Evolutionary conservation across 2,113 vertebrate genomes (phyloP), one percentile per base, ranked within the genome.

Genomic region (Crotophaga sulcirostris): DNA sequence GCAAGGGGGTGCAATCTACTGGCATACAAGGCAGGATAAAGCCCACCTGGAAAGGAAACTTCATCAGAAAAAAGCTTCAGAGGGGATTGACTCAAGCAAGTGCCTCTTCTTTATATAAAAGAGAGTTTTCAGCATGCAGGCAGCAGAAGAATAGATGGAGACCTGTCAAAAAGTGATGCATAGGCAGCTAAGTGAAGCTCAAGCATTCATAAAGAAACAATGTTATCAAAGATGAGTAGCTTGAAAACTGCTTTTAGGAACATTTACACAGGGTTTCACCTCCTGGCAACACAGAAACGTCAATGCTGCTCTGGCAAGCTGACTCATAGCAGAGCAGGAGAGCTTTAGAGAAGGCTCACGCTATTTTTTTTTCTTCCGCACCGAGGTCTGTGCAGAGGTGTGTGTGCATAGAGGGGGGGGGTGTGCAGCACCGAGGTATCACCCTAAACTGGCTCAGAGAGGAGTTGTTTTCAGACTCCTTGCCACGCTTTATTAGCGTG

Each of bases 181-280:
- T 94, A 94, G 89, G 85, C 93, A 95, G 94, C 96, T 96, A 93
- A 97, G 92, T 81, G 97, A 97, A 97, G 97, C 96, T 95, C 94
- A 84, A 87, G 92, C 94, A 94, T 97, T 97, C 87, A 95, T 94
- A 97, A 96, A 96, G 96, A 97, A 97, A 97, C 97, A 97, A 97
- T 93, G 95, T 96, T 97, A 97, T 97, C 96, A 94, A 94, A 97
- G 97, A 97, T 97, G 97, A 97, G 97, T 97, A 97, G 96, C 97
- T 97, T 91, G 92, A 96, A 97, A 97, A 97, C 96, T 94, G 96
- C 95, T 97, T 97, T 97, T 96, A 97, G 83, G 97, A 97, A 97
- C 97, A 96, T 97, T 97, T 97, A 96, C 88, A 95, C 94, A 94
- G 87, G 77, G 87, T 93, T 97, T 97, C 97, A 97, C 96, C 97